Conservation (phyloP, 2,113 vertebrate species). For the Mystacornis crossleyi region DNA sequence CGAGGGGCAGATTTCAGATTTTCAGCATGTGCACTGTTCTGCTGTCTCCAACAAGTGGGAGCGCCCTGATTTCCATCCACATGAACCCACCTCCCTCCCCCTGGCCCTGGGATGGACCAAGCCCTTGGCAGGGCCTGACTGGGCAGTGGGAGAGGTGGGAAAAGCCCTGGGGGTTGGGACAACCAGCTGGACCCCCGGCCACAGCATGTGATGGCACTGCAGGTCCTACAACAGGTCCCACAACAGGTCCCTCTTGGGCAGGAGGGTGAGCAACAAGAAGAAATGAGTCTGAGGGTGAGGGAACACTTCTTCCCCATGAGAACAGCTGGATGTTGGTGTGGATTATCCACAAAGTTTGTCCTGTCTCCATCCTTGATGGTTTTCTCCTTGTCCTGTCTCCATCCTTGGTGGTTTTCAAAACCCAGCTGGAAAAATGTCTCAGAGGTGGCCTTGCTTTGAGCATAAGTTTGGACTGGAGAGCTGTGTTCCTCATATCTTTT, state of each 20-base stretch:
- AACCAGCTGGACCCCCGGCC: rapidly evolving
- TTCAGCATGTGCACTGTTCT: rapidly evolving
- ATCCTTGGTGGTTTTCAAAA: neutral
- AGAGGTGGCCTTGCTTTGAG: neutral
- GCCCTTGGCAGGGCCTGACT: neutral
- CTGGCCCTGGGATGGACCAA: neutral
- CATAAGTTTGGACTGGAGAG: neutral
- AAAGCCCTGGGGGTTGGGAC: neutral
- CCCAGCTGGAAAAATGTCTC: neutral
- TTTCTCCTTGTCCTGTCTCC: neutral
- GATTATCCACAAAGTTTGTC: neutral
- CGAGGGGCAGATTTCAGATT: neutral
- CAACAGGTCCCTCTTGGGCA: neutral
- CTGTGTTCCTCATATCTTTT: neutral
- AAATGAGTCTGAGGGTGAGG: neutral
- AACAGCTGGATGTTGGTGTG: neutral
- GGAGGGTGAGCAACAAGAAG: neutral
- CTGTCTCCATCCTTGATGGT: rapidly evolving
- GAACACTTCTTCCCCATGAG: neutral
- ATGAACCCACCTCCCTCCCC: neutral
- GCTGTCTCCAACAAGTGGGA: neutral
- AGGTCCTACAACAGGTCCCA: neutral
- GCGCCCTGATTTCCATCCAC: neutral
- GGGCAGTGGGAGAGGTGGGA: neutral
- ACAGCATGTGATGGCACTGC: neutral